Base-by-base conservation (phyloP, 2,113 vertebrate species). In the Marmota flaviventris region DNA sequence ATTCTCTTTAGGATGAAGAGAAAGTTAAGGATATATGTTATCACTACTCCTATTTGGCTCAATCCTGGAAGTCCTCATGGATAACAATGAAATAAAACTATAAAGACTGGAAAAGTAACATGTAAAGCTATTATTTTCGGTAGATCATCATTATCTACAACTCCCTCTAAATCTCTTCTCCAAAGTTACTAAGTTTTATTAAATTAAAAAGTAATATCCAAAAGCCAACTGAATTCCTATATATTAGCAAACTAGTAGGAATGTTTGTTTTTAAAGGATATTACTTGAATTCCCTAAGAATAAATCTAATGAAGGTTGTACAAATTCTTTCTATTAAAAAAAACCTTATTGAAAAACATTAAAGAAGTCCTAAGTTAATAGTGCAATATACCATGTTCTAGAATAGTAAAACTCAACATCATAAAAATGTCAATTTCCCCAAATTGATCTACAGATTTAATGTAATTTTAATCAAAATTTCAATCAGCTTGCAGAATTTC, bases 391-490 rank as follows among this genome's bases (percentile, higher is more conserved):
- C 67, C 73, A 91, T 29, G 20, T 32, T 94, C 79, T 86, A 86
- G 25, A 91, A 95, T 16, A 97, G 63, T 97, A 94, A 97, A 97
- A 96, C n/a, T 94, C 75, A 96, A 78, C 42, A 89, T 81, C 89
- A 92, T 95, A 97, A 97, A 97, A 96, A 93, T 78, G 84, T 84
- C 96, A 76, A 91, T 97, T 96, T 97, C 53, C 37, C 27, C 75
- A 96, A 94, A 94, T 4, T 94, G 92, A 89, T 69, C 84, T 97
- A 87, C 34, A 75, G 93, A 97, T 94, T 97, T 95, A 96, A 96
- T 45, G 77, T 69, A 93, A 87, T 94, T 94, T 94, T 97, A 93
- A 97, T 98, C 90, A 97, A 97, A 97, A 93, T 94, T 39, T 96
- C 93, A 94, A 95, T 93, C 48, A 93, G 70, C 16, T 81, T 78